phyloP scores from a whole-genome alignment of 2,888 invertebrate species.

The Plusia festucae region DNA sequence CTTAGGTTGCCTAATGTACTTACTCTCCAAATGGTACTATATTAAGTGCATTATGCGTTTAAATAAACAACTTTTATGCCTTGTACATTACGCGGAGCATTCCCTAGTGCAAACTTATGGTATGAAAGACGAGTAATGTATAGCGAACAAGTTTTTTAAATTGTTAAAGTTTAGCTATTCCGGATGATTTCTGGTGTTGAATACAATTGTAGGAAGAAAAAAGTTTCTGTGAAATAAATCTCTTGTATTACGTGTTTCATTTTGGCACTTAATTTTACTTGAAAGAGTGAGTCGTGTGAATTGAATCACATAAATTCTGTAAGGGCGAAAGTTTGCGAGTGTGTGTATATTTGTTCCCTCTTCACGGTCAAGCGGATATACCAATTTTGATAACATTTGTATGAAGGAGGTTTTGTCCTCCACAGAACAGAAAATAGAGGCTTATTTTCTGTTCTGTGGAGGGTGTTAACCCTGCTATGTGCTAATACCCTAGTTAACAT shows the following conservation, averaged over 20 bases:
- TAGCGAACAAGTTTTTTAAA: constrained; percentile 40
- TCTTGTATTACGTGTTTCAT: not conserved
- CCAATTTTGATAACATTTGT: no score
- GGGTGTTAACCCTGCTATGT: no score
- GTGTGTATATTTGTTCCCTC: no score
- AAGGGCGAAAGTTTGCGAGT: no score
- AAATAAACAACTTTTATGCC: constrained; percentile 45
- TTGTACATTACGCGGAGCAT: constrained; percentile 41
- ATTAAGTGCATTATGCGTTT: constrained; percentile 23
- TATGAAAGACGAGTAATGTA: constrained; percentile 41
- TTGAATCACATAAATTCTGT: no score
- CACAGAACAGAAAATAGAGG: no score
- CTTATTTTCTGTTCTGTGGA: no score
- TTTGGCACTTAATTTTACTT: not conserved
- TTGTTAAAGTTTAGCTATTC: constrained; percentile 41
- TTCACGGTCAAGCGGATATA: no score
- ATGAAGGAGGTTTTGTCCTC: no score
- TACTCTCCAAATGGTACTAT: constrained; percentile 24
- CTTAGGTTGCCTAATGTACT: constrained; percentile 6
- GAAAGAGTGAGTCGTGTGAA: not conserved
- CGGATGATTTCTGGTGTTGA: constrained; percentile 39
- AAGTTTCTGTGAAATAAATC: not conserved
- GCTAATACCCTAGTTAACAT: no score
- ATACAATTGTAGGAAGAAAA: constrained; percentile 22
- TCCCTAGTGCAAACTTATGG: constrained; percentile 49